Evolutionary conservation across 2,888 invertebrate species (phyloP), one percentile per base, ranked within the genome.

Genomic region (Pammene fasciana): DNA sequence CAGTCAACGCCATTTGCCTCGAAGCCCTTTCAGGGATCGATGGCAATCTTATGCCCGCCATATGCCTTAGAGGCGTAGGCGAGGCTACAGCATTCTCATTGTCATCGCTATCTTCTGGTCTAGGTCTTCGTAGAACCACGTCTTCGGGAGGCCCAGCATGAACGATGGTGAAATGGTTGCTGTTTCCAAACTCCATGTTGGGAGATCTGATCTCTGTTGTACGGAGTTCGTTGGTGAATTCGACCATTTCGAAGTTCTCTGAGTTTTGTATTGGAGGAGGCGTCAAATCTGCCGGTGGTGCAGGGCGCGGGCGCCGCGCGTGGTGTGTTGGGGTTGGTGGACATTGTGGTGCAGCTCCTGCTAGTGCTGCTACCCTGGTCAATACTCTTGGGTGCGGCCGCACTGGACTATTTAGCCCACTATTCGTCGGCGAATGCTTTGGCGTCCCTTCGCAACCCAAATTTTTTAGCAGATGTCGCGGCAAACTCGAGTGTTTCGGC

Each of bases 251-350:
- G 54, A 92, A 90, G 75, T 89, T 90, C 68, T 91, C 86, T 41
- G 80, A 43, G 76, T 92, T 88, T 75, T 94, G 93, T 14, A 88
- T 84, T 0, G 93, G 93, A 1, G 93, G 92, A 0, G 93, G 93
- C 71, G 94, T 94, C 41, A 94, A 82, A 61, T 92, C 93, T 10
- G 62, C 8, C 0, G 94, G 93, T 0, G 92, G 92, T 0, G 94
- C 87, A 14, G 94, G 94, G 72, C 95, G 92, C 8, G 95, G 93
- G 57, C 95, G 94, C 52, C 96, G 93, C 0, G 97, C 96, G 80
- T 97, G 97, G 85, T 97, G 97, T 0, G 97, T 97, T 0, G 97
- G 97, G 0, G 97, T 97, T 0, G 97, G 97, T 4, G 97, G 97
- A 80, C 97, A 97, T 73, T 97, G 95, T 0, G 95, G 94, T 52